Evolutionary conservation across 2,113 vertebrate genomes (phyloP), one percentile per base, ranked within the genome.

Genomic region (Dicerorhinus sumatrensis): DNA sequence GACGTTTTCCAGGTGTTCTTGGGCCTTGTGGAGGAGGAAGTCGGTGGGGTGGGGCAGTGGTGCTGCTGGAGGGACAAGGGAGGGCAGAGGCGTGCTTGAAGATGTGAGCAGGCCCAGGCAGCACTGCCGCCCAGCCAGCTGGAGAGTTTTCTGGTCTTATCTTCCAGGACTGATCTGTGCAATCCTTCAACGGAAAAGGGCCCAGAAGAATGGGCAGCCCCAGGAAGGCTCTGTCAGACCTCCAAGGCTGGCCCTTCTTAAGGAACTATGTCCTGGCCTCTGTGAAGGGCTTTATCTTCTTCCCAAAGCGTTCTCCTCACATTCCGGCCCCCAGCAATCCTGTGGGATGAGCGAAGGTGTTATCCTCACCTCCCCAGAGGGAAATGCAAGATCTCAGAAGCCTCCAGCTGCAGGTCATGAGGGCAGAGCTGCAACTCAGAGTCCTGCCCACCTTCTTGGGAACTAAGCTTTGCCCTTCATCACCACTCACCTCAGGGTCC

Each of bases 1-100:
- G 60, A 33, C 39, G 46, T 84, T 81, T 51, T 67, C 65, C 65
- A 80, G 36, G 75, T 67, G 42, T 80, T 70, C 72, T 14, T 46
- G 11, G 48, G 48, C 42, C 2, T 17, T 25, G 46, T 2, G 12
- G 75, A 80, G n/a, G 58, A 82, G 12, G 80, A 81, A 27, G 2
- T 60, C 0, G 4, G 54, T 1, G 18, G 21, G 56, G n/a, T 12
- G 46, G 20, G 18, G 42, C 17, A 36, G n/a, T 0, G 56, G 48
- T 46, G 8, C 25, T 65, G 56, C 82, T 39, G 33, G 86, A 33
- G 27, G 6, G 65, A 46, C 62, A 6, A 20, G 39, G 51, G 6
- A 89, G 1, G 23, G 33, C 36, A 86, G n/a, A 20, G 36, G 48
- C n/a, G 7, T 8, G 39, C 27, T 33, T 8, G 51, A 1, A 31